phyloP scores from a whole-genome alignment of 2,113 vertebrate species.

The Clinocottus analis region DNA sequence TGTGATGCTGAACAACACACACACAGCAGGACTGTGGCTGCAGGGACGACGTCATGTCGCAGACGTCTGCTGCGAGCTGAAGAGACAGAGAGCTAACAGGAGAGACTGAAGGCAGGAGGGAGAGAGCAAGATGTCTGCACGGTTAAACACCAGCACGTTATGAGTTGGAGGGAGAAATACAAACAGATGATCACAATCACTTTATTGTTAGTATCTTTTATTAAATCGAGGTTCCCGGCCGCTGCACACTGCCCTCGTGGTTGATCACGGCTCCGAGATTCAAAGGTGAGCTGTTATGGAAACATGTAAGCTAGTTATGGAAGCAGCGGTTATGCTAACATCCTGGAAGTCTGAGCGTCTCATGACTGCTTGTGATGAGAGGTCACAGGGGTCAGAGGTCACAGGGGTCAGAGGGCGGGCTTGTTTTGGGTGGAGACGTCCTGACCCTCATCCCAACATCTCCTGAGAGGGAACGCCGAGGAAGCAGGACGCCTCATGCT shows the following conservation, averaged over 20 bases:
- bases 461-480: too few species aligned
- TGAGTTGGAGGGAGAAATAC: not conserved
- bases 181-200: not conserved
- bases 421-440: conserved; percentile 55
- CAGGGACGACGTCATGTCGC: not conserved
- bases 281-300: conserved; percentile 14
- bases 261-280: too few species aligned
- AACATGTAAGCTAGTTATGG: conserved; percentile 10
- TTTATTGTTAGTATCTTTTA: not conserved
- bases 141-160: not conserved
- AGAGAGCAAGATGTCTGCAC: not conserved
- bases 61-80: conserved; percentile 14
- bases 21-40: conserved; percentile 2
- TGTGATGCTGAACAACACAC: conserved; percentile 1
- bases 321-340: conserved; percentile 47
- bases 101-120: too few species aligned
- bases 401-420: conserved; percentile 22
- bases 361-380: conserved; percentile 45
- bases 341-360: conserved; percentile 50
- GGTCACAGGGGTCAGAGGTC: conserved; percentile 34
- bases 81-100: conserved; percentile 10
- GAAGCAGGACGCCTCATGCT: too few species aligned
- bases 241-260: not conserved
- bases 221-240: too few species aligned
- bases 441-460: conserved; percentile 4